A percentile compares a stretch with the other conserved stretches of the same genome.
Conservation (phyloP, 2,797 vertebrate genomes). For the Aythya fuligula region DNA sequence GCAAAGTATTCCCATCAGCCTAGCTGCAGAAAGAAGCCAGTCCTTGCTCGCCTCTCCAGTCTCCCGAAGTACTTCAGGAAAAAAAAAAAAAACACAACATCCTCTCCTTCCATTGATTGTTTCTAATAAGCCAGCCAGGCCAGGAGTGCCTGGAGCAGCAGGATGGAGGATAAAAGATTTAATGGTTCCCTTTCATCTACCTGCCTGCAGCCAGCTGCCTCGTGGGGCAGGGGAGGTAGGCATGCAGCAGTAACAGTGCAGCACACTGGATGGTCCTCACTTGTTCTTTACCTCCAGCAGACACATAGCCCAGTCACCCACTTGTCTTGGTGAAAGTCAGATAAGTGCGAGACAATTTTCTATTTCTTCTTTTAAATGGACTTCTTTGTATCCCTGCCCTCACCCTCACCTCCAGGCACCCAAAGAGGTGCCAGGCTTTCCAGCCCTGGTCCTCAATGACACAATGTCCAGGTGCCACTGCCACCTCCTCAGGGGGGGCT, state of each 20-base stretch:
- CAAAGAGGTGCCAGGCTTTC: neutral
- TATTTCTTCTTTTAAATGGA: neutral
- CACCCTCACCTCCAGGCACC: neutral
- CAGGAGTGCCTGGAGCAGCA: conserved; percentile 38
- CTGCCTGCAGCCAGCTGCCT: neutral
- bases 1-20: neutral
- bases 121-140: conserved; percentile 18
- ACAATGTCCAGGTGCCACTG: neutral
- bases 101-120: neutral
- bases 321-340: rapidly evolving
- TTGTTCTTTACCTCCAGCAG: neutral
- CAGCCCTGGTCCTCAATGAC: rapidly evolving
- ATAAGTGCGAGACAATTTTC: neutral
- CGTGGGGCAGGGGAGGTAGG: neutral
- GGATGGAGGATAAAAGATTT: conserved; percentile 21
- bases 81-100: neutral
- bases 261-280: neutral
- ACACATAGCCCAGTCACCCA: neutral
- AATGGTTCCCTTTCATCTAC: conserved; percentile 19
- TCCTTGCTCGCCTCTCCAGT: neutral
- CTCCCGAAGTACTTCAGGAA: neutral
- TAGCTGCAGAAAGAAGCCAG: neutral
- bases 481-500: neutral
- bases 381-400: neutral
- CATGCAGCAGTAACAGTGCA: neutral